Evolutionary conservation across 92 coral and sea anemone genomes (phyloP).

Genomic region (Bergia puertoricense): DNA sequence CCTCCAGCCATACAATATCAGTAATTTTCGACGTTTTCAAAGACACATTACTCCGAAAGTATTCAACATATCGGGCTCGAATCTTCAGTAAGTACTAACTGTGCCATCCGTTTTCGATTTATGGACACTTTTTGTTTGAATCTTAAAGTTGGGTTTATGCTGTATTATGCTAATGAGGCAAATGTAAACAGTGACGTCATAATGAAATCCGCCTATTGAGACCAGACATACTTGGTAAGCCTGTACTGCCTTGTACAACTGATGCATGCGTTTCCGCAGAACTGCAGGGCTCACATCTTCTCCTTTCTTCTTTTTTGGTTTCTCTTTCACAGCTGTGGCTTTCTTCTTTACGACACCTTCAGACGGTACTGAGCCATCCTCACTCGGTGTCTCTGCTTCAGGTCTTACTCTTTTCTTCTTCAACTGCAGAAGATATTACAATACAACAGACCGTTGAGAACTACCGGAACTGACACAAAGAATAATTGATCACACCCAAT

Average conservation of each 20-base stretch:
- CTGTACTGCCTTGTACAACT: slow-evolving; percentile 81
- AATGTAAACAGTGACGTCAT: too few relatives aligned
- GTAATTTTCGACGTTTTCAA: too few relatives aligned
- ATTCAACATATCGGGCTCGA: too few relatives aligned
- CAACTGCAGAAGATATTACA: slow-evolving; percentile 33
- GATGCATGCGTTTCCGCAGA: slow-evolving; percentile 92
- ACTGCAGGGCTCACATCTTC: slow-evolving; percentile 76
- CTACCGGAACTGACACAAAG: background rate
- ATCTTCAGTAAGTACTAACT: too few relatives aligned
- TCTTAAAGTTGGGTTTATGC: too few relatives aligned
- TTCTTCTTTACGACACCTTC: slow-evolving; percentile 50
- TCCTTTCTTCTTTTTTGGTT: slow-evolving; percentile 78
- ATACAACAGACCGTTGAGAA: background rate
- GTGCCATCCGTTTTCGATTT: too few relatives aligned
- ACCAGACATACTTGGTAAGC: slow-evolving; percentile 74
- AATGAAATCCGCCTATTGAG: background rate
- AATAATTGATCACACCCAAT: background rate
- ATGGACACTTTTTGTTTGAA: too few relatives aligned
- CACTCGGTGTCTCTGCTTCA: slow-evolving; percentile 40
- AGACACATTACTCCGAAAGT: too few relatives aligned
- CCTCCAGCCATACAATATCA: too few relatives aligned
- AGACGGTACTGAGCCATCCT: slow-evolving; percentile 15
- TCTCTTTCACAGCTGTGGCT: slow-evolving; percentile 72
- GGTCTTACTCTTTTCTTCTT: slow-evolving; percentile 60
- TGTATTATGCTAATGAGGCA: too few relatives aligned